Base-by-base conservation (phyloP, 1,140 invertebrate species). In the Melanaphis sacchari region DNA sequence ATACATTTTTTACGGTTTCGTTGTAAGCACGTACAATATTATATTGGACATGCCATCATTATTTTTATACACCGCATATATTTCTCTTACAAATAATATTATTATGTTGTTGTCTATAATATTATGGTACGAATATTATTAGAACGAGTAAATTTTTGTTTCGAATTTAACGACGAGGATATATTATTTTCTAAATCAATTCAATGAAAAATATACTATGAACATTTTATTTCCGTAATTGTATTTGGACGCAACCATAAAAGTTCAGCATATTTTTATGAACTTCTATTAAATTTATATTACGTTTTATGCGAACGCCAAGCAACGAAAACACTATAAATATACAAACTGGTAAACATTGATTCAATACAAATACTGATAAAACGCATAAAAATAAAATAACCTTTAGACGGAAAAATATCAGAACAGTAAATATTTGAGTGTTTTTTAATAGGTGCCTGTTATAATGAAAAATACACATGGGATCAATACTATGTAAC, bases 211-310 rank as follows among this genome's bases (percentile, higher is more conserved):
- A n/a, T 76, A 76, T 76, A 76, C 59, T 3, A 76, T 76, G 59
- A 76, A 76, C 59, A 76, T 76, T 76, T 76, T 76, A 76, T 76
- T 76, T 15, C 15, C 15, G 59, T 76, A 21, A 76, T 76, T 76
- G 31, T 76, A 76, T n/a, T 76, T 76, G 31, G 59, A n/a, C 59
- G 31, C 15, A n/a, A n/a, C n/a, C 31, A 76, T 76, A 76, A 76
- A 76, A 76, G 59, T n/a, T 18, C 31, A 76, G 15, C 59, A 76
- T 76, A 76, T 76, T 76, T 76, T 76, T 76, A 76, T 76, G 59
- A 76, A 76, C 59, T 76, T 76, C 31, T 76, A 76, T 76, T 76
- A 76, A 76, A 76, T 76, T 76, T 76, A 76, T 76, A 76, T 76
- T 76, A 76, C 31, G 11, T 76, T 76, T 76, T 76, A 76, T n/a